Evolutionary conservation across 37 sponge, comb jelly and placozoan species (phyloP).

Genomic region (Beroe ovata): DNA sequence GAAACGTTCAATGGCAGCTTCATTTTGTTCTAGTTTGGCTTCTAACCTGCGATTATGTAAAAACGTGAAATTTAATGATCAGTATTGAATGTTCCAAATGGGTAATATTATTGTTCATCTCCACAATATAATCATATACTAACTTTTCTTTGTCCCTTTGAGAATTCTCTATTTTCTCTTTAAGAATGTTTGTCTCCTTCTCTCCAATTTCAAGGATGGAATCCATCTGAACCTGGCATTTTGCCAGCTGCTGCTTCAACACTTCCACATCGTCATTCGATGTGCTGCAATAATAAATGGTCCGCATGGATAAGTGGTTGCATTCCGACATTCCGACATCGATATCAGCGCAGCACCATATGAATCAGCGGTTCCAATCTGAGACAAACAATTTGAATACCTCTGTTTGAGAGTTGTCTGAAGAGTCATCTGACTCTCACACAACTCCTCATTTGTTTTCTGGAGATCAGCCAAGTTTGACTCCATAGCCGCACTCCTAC

Average conservation of each 20-base stretch:
- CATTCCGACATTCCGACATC: no score
- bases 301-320: no score
- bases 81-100: no score
- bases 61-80: neutral
- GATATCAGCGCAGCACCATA: no score
- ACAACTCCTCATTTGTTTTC: constrained; percentile 55
- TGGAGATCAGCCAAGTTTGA: neutral
- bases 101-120: no score
- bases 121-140: no score
- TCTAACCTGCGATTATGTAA: constrained; percentile 11
- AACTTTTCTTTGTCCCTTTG: neutral
- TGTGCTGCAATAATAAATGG: constrained; percentile 1
- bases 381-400: no score
- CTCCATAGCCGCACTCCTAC: neutral
- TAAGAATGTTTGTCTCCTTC: neutral
- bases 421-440: constrained; percentile 54
- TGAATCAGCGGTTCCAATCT: no score
- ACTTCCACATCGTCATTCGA: constrained; percentile 51
- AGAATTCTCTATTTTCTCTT: neutral
- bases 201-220: constrained; percentile 5
- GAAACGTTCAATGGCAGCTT: neutral
- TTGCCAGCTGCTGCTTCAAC: constrained; percentile 51
- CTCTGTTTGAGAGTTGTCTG: constrained; percentile 48
- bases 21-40: constrained; percentile 1
- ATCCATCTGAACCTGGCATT: constrained; percentile 60